phyloP scores from a whole-genome alignment of 2,113 vertebrate genomes.

The Calidris pugnax region DNA sequence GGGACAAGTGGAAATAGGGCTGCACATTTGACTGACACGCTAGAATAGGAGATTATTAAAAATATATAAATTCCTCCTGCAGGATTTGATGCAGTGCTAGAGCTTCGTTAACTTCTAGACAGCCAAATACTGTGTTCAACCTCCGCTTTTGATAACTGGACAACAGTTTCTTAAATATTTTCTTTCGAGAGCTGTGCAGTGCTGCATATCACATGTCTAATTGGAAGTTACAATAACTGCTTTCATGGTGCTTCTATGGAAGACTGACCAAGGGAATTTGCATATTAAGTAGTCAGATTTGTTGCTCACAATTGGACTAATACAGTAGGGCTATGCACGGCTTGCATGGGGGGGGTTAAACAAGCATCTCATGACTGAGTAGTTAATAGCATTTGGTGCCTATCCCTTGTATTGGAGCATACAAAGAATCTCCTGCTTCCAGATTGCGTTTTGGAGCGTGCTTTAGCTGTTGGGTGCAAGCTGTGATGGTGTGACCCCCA shows the following conservation, averaged over 20 bases:
- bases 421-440: not conserved
- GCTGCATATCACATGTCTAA: conserved; percentile 7
- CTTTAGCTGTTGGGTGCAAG: not conserved
- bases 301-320: not conserved
- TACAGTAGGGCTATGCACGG: not conserved
- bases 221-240: conserved; percentile 46
- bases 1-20: not conserved
- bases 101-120: not conserved
- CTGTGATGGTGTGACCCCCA: not conserved
- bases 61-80: not conserved
- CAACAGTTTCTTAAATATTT: not conserved
- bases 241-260: conserved; percentile 45
- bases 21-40: not conserved
- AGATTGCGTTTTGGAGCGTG: not conserved
- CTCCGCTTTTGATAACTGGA: not conserved
- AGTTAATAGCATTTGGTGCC: conserved; percentile 11
- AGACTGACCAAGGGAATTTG: conserved; percentile 47
- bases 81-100: not conserved
- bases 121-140: not conserved
- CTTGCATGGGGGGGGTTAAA: not conserved
- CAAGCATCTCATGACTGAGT: conserved; percentile 19
- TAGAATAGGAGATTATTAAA: not conserved
- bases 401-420: not conserved
- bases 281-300: conserved; percentile 53
- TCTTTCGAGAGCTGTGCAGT: not conserved